These are phyloP conservation scores for Elgaria multicarinata DNA, from an alignment of 2,113 vertebrate genomes.

Conservation along the genomic window DNA sequence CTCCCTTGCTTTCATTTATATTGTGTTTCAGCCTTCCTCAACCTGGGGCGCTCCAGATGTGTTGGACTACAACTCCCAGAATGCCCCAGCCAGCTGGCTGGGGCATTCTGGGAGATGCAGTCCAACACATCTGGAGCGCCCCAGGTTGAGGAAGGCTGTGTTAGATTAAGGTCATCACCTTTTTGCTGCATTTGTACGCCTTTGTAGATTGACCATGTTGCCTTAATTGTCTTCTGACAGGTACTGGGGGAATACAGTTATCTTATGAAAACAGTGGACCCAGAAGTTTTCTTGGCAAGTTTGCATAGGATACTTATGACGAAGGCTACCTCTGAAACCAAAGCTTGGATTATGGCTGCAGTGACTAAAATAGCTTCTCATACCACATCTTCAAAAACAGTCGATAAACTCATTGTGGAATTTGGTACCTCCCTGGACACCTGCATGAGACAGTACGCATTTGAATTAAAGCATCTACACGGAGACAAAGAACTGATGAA, in stretches of 20 bases:
- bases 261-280: slow-evolving; percentile 79
- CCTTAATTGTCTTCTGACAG: slow-evolving; percentile 69
- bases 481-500: slow-evolving; percentile 82
- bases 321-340: slow-evolving; percentile 86
- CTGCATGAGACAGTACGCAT: slow-evolving; percentile 86
- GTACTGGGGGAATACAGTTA: slow-evolving; percentile 92
- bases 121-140: too few relatives aligned
- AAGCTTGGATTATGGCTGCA: slow-evolving; percentile 88
- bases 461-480: slow-evolving; percentile 87
- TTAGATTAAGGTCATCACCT: too few relatives aligned
- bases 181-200: too few relatives aligned
- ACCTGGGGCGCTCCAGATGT: too few relatives aligned
- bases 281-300: slow-evolving; percentile 79
- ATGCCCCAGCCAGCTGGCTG: too few relatives aligned
- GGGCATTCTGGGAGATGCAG: too few relatives aligned
- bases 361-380: slow-evolving; percentile 85
- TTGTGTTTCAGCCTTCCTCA: too few relatives aligned
- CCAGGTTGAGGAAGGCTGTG: too few relatives aligned
- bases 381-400: slow-evolving; percentile 63
- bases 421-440: slow-evolving; percentile 87
- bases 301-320: slow-evolving; percentile 81
- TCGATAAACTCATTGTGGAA: slow-evolving; percentile 78
- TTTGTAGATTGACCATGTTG: background rate
- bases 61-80: too few relatives aligned
- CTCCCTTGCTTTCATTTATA: too few relatives aligned